Evolutionary conservation across 2,888 invertebrate species (phyloP), one percentile per base, ranked within the genome.

Genomic region (Morpho achilles): DNA sequence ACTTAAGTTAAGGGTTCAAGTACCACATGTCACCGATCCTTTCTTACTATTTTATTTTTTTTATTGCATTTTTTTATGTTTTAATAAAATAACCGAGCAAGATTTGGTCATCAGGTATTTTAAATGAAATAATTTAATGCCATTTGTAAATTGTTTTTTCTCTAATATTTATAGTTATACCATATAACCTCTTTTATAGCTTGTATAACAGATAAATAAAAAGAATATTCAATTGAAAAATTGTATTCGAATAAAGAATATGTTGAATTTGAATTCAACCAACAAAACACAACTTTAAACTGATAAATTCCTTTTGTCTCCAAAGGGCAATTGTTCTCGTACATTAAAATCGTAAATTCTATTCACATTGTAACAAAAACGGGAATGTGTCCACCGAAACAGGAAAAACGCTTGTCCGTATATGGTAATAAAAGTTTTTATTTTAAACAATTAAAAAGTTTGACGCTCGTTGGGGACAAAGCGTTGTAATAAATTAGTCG

Each of bases 361-460:
- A 57, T 58, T 64, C 58, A 61, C 66, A 61, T 65, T 65, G 59
- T 62, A 59, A 45, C 60, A 61, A 59, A 16, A 64, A 63, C 58
- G 52, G 57, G 56, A 62, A 64, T 62, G 59, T 58, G 58, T 40
- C 56, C 42, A 56, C 41, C 63, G 60, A 53, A 60, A 63, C 66
- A 53, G 63, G 66, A 66, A 65, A 64, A 68, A 53, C 48, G 46
- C 51, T 61, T 53, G 56, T 63, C 60, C 62, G 63, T 61, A 65
- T 67, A 64, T 69, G 69, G 67, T 67, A 66, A 66, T 67, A 65
- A 72, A 79, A 79, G 74, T 78, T 80, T 79, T 77, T 77, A 80
- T 77, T 72, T 72, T 72, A 59, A 70, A 73, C 76, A 73, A 78
- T 80, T 77, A 80, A 77, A 46, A 76, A 75, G 67, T 70, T 71